phyloP scores from a whole-genome alignment of 2,888 invertebrate species.

The Stictocephala bisonia region DNA sequence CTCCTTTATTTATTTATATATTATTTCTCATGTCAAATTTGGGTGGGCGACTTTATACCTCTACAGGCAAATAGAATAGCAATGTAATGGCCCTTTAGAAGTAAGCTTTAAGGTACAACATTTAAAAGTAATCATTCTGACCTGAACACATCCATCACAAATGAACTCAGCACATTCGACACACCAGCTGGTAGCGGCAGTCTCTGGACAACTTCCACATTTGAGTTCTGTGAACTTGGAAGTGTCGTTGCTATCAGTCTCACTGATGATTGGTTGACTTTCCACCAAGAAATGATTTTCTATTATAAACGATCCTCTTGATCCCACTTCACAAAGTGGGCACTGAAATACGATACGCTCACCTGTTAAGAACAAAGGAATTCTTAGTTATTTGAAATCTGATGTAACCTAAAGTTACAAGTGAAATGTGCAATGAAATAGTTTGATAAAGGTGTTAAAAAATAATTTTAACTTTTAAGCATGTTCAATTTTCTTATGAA shows the following conservation, averaged over 20 bases:
- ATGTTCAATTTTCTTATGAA: no score
- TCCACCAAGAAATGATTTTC: slow-evolving; percentile 87
- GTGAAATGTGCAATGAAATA: no score
- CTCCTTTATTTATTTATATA: no score
- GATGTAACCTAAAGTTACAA: no score
- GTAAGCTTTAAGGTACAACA: no score
- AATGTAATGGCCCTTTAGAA: no score
- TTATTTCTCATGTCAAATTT: no score
- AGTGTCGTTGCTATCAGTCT: slow-evolving; percentile 32
- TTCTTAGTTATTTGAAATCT: not conserved
- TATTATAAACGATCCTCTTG: slow-evolving; percentile 78
- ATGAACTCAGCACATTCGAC: slow-evolving; percentile 92
- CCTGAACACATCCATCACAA: slow-evolving; percentile 86
- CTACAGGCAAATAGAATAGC: no score
- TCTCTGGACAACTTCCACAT: slow-evolving; percentile 90
- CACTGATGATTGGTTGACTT: slow-evolving; percentile 48
- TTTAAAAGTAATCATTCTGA: no score
- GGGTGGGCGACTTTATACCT: no score
- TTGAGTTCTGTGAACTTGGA: slow-evolving; percentile 65
- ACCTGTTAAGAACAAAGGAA: slow-evolving; percentile 33
- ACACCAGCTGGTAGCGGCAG: slow-evolving; percentile 89
- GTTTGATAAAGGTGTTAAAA: no score
- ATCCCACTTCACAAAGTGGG: slow-evolving; percentile 79
- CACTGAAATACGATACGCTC: slow-evolving; percentile 67
- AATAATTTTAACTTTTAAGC: no score